phyloP scores from a whole-genome alignment of 30 jellyfish, hydroid and myxozoan genomes.

The Haliclystus octoradiatus region DNA sequence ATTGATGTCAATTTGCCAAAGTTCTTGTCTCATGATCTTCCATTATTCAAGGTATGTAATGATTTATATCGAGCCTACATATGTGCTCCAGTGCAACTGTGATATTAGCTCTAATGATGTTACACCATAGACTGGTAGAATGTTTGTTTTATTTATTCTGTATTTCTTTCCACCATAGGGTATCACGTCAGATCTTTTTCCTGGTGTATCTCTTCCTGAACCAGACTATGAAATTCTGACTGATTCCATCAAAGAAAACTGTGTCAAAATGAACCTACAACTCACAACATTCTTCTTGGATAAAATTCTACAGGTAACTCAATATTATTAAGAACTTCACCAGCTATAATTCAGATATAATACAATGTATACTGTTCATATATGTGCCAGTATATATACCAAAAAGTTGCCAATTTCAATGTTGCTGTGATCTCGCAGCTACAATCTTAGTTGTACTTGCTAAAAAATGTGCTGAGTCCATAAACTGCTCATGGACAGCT shows the following conservation, averaged over 20 bases:
- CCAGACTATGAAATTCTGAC: constrained; percentile 91
- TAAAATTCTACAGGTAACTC: constrained; percentile 72
- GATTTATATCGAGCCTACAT: neutral
- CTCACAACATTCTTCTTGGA: constrained; percentile 62
- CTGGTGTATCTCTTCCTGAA: constrained; percentile 86
- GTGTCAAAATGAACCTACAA: constrained; percentile 64
- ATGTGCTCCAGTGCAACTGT: too few relatives aligned
- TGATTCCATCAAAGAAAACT: constrained; percentile 71
- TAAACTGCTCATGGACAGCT: too few relatives aligned
- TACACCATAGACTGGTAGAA: neutral
- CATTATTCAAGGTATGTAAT: constrained; percentile 69
- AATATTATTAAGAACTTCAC: too few relatives aligned
- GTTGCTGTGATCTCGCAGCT: too few relatives aligned
- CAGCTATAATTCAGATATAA: too few relatives aligned
- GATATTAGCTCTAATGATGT: too few relatives aligned
- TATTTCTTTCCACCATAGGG: too few relatives aligned
- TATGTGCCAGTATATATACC: too few relatives aligned
- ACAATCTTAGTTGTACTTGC: too few relatives aligned
- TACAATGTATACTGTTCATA: too few relatives aligned
- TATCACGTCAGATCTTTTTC: constrained; percentile 88
- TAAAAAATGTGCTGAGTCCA: constrained; percentile 50
- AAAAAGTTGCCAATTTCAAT: too few relatives aligned
- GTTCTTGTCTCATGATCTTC: constrained; percentile 88
- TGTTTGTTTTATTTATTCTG: neutral
- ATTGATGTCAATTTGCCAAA: constrained; percentile 97